Conservation (phyloP, 2,797 vertebrate genomes). For the Helostoma temminkii region DNA sequence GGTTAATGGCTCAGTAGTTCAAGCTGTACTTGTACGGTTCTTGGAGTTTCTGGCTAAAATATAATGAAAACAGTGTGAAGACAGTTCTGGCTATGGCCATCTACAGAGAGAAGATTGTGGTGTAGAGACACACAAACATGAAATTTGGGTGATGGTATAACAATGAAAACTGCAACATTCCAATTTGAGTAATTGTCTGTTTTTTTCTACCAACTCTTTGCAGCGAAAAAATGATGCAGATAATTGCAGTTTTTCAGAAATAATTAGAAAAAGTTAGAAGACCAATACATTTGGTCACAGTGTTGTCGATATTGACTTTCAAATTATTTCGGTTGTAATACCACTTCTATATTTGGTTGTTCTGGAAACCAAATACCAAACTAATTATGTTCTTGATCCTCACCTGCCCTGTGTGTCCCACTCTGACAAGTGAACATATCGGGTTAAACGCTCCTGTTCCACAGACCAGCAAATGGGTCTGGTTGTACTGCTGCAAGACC, state of each 20-base stretch:
- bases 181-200: not conserved
- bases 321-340: not conserved
- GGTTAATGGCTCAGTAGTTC: constrained; percentile 20
- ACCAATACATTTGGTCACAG: not conserved
- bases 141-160: not conserved
- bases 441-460: constrained; percentile 97
- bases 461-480: constrained; percentile 92
- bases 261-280: not conserved
- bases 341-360: not conserved
- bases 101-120: not conserved
- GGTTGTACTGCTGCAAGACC: constrained; percentile 92
- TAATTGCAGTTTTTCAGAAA: too few species aligned
- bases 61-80: constrained; percentile 20
- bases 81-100: not conserved
- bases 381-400: constrained; percentile 38
- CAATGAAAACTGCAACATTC: not conserved
- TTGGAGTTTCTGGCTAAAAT: constrained; percentile 17
- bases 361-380: not conserved
- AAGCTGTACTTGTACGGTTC: constrained; percentile 23
- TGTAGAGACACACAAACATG: not conserved
- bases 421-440: constrained; percentile 87
- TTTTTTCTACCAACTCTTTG: not conserved
- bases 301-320: not conserved
- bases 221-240: constrained; percentile 4
- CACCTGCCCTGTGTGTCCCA: constrained; percentile 90